phyloP scores from a whole-genome alignment of 2,113 vertebrate genomes.

The Muntiacus reevesi region DNA sequence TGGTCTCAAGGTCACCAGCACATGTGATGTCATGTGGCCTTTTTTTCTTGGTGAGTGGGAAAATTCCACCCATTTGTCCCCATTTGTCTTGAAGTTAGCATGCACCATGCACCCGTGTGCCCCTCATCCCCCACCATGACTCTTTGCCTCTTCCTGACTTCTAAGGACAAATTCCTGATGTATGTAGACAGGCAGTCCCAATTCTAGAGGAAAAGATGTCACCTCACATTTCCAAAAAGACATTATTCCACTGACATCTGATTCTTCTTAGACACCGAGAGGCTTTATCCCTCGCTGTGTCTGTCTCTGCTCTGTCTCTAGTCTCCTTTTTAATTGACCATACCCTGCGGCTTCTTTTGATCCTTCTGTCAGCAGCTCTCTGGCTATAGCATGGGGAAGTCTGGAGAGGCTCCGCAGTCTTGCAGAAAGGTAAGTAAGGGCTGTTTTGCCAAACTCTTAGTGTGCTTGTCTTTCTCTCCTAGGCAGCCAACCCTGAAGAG shows the following conservation, averaged over 20 bases:
- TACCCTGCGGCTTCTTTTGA: neutral
- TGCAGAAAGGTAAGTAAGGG: neutral
- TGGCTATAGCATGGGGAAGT: neutral
- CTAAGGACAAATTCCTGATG: neutral
- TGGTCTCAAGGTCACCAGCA: neutral
- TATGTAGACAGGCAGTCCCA: neutral
- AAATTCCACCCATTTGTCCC: neutral
- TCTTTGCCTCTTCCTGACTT: neutral
- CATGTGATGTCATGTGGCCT: neutral
- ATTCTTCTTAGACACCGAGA: neutral
- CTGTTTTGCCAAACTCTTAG: neutral
- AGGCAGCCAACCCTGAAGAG: conserved; percentile 91
- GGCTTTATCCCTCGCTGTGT: neutral
- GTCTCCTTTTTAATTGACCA: neutral
- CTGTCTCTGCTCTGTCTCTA: neutral
- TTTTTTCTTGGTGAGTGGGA: neutral
- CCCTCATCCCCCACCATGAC: neutral
- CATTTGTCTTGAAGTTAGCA: neutral
- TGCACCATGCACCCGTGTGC: neutral
- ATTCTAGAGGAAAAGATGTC: neutral
- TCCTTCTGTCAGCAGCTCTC: neutral
- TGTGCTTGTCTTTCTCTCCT: conserved; percentile 47
- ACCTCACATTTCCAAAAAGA: neutral
- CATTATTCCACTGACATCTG: neutral
- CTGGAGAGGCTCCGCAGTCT: neutral